Base-by-base conservation (phyloP, 1,140 invertebrate genomes). In the Heliconius eleuchia region DNA sequence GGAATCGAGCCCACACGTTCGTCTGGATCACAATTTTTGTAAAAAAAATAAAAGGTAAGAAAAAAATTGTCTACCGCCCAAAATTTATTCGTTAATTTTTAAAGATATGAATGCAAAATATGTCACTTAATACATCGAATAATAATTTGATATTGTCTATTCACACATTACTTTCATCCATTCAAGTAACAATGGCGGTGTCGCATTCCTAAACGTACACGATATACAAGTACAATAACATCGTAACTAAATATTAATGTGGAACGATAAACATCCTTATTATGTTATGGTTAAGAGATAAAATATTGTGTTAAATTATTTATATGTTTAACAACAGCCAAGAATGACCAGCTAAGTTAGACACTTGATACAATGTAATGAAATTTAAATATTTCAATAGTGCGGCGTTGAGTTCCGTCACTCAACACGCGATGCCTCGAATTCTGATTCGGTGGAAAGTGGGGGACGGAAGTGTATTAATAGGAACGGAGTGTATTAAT, bases 241-340 rank as follows among this genome's bases (percentile, higher is more conserved):
- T 78, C 80, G 57, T 79, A 82, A 77, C 71, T 85, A 82, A 84
- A 84, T 77, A 71, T 19, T 7, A 34, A n/a, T 83, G 82, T 84
- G 83, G 79, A 80, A 73, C 66, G 19, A 86, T 83, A 88, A 80
- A 82, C 87, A 86, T 87, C 88, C 88, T 86, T 85, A 86, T 73
- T 70, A 1, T 85, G 73, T 85, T 82, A 73, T 74, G n/a, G 23
- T 73, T 84, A 84, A 76, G 46, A 76, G 70, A 79, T 71, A 83
- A 74, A 81, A 80, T 83, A 82, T 60, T 23, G 9, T 30, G 27
- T 66, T 66, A 66, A 11, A 30, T 66, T 66, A 66, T 27, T 66
- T 30, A 66, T 30, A 66, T 30, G 7, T 30, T 66, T 60, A 23
- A n/a, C 9, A 9, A 27, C 23, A 8, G 13, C 13, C 11, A 13